Evolutionary conservation across 2,113 vertebrate genomes (phyloP), one percentile per base, ranked within the genome.

Genomic region (Pelmatolapia mariae): DNA sequence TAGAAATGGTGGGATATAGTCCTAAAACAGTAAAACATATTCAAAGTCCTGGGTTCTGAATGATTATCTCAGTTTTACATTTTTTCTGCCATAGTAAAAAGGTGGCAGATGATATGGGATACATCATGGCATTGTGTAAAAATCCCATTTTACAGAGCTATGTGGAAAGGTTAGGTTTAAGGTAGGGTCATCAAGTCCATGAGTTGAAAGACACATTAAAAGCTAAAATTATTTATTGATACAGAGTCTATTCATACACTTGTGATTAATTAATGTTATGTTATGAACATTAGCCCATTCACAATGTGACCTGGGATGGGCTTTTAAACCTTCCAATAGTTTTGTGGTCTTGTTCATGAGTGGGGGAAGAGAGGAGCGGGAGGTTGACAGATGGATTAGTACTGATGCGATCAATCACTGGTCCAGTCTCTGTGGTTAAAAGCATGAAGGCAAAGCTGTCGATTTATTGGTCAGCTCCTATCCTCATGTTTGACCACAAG

Each of bases 1-100:
- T 22, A 1, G 10, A 73, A 26, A 18, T 1, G 2, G 7, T 45
- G 1, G 38, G 13, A 0, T 2, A 45, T 73, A 24, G 22, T 45
- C 38, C 13, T 26, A 45, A 73, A 45, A 73, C 13, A 19, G 40
- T 18, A 18, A 10, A 47, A 29, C n/a, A 5, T 76, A 18, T 11
- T 73, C 24, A 1, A 76, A 47, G 16, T 11, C 40, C 40, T 47
- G 15, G 3, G 6, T 8, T 76, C 15, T 73, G 22, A 45, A 16
- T 73, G 68, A 26, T 2, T 16, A 10, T 16, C 22, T 47, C 13
- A 45, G 22, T 47, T 1, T 1, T 24, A 71, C 1, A 24, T 24
- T 43, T 71, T 2, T 71, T 43, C 36, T 71, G 3, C 66, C 3
- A 4, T 24, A 71, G n/a, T 19, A n/a, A 24, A 16, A 71, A 10